These are phyloP conservation scores for Tachina grossa DNA, from an alignment of 2,888 invertebrate species.

Conservation along the genomic window DNA sequence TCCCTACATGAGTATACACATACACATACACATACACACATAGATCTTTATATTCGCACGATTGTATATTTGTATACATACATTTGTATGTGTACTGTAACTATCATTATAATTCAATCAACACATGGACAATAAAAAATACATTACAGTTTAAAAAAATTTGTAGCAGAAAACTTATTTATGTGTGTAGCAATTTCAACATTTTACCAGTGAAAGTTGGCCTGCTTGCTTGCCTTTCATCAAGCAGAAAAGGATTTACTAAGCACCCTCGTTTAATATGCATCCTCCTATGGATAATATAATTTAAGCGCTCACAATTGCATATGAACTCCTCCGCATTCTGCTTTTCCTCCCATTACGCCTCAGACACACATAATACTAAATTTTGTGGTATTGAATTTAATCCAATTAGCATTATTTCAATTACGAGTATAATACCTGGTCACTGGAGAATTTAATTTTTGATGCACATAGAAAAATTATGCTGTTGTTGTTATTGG, in stretches of 20 bases:
- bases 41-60: not conserved
- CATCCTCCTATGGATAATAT: not conserved
- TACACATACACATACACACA: not conserved
- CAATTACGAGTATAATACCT: conserved; percentile 68
- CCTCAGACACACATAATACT: not conserved
- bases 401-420: conserved; percentile 71
- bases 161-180: not conserved
- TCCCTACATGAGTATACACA: not conserved
- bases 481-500: conserved; percentile 1
- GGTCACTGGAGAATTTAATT: conserved; percentile 65
- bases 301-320: not conserved
- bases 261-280: conserved; percentile 20
- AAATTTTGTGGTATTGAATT: conserved; percentile 53
- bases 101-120: conserved; percentile 27
- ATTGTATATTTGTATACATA: not conserved
- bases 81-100: not conserved
- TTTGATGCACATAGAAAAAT: conserved; percentile 56
- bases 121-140: not conserved
- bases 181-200: not conserved
- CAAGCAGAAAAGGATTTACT: not conserved
- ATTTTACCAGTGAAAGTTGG: not conserved
- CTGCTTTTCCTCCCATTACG: not conserved
- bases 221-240: not conserved
- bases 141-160: not conserved
- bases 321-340: not conserved